These are phyloP conservation scores for Eupristina koningsbergeri DNA, from an alignment of 1,140 invertebrate genomes.

Conservation along the genomic window DNA sequence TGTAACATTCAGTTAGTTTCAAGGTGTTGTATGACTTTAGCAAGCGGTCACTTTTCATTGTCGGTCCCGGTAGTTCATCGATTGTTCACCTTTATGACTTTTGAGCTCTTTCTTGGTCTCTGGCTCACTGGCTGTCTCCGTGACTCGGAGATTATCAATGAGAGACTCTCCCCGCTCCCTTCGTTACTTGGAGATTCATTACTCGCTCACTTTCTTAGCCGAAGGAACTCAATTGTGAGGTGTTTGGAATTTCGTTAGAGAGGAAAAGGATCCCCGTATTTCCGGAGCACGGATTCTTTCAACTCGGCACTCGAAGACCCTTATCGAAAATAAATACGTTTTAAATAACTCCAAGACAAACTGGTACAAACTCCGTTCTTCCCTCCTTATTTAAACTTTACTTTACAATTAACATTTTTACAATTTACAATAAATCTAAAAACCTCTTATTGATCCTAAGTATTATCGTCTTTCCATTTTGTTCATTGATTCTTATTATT, in stretches of 20 bases:
- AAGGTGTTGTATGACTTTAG: conserved; percentile 1
- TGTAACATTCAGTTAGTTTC: neutral
- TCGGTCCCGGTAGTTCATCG: conserved; percentile 52
- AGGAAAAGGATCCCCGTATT: conserved; percentile 24
- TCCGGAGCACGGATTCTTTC: conserved; percentile 39
- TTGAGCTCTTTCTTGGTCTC: neutral
- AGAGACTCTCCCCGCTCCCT: neutral
- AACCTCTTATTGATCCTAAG: neutral
- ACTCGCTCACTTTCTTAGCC: neutral
- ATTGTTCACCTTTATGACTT: conserved; percentile 45
- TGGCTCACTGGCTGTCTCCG: conserved; percentile 1
- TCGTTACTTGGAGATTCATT: neutral
- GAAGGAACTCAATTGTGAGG: conserved; percentile 7
- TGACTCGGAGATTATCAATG: neutral
- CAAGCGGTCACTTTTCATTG: conserved; percentile 61
- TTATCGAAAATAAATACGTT: conserved; percentile 14
- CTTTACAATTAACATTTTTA: neutral
- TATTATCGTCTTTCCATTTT: too few relatives aligned
- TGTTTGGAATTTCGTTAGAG: conserved; percentile 16
- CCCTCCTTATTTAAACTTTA: conserved; percentile 24
- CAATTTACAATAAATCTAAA: neutral
- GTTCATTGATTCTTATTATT: too few relatives aligned
- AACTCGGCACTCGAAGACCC: conserved; percentile 16
- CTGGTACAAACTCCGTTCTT: conserved; percentile 7
- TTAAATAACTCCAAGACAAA: conserved; percentile 15